These are phyloP conservation scores for Mus caroli DNA, from an alignment of 2,797 vertebrate species.

Conservation along the genomic window DNA sequence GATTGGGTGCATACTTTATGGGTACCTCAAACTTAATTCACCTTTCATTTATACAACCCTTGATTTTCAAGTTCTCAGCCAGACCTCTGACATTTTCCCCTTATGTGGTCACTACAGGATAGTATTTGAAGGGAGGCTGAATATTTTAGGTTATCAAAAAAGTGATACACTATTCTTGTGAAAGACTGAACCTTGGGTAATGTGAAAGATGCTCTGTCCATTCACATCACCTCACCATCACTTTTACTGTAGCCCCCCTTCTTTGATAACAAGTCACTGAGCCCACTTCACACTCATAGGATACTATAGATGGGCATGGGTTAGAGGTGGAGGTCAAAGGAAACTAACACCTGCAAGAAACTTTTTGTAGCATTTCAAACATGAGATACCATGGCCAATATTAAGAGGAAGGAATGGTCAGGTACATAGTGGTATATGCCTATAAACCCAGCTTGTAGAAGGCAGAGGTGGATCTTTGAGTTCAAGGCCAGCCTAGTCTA, in stretches of 20 bases:
- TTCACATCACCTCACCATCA: not conserved
- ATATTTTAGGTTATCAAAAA: constrained; percentile 12
- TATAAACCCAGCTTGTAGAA: not conserved
- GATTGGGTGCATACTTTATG: not conserved
- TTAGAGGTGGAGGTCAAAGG: not conserved
- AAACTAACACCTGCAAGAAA: not conserved
- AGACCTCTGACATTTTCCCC: not conserved
- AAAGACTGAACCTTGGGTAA: not conserved
- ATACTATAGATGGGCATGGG: not conserved
- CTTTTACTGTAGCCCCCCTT: not conserved
- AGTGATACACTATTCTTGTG: not conserved
- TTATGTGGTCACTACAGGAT: not conserved
- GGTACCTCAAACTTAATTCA: not conserved
- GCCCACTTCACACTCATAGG: not conserved
- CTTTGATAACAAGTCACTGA: not conserved
- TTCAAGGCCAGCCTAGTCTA: not conserved
- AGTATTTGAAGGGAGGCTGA: not conserved
- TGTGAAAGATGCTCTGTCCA: not conserved
- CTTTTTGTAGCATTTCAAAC: not conserved
- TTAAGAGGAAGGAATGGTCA: not conserved
- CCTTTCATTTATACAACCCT: not conserved
- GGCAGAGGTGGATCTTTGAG: not conserved
- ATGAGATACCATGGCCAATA: not conserved
- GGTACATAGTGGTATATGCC: too few relatives aligned
- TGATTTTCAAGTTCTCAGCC: not conserved